Evolutionary conservation across 2,113 vertebrate genomes (phyloP), one percentile per base, ranked within the genome.

Genomic region (Osmerus mordax): DNA sequence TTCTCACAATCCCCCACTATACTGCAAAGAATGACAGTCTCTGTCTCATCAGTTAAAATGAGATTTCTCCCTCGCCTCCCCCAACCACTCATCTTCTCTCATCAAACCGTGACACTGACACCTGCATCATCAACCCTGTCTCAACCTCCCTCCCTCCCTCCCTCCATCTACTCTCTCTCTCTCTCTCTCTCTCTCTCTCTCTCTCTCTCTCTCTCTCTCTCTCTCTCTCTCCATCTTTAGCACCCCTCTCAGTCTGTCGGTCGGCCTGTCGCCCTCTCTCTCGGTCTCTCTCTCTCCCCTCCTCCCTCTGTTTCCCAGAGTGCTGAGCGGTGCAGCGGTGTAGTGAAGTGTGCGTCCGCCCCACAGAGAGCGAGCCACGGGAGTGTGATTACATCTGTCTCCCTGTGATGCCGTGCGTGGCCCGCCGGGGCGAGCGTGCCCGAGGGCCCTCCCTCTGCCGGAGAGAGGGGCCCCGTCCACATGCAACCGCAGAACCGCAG

Each of bases 131-230:
- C 16, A 19, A 4, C 55, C 16, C 55, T 19, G 1, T n/a, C 55
- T 56, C 55, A n/a, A n/a, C 4, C 3, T 5, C 61, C 32, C 23
- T 53, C 52, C 4, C 3, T 5, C 61, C 32, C 23, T 53, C 52
- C 19, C 21, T 16, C 65, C 53, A 13, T 16, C 21, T 21, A 53
- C 41, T 21, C 71, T 63, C 82, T 77, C 67, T 78, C 74, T 51
- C 47, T 21, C 16, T 4, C 19, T 13, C 65, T 51, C 69, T 21
- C 53, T 76, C 61, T 64, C 32, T 32, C 53, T 56, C 51, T 80
- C 54, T 60, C 51, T 77, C 32, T 64, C 59, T 2, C 66, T 2
- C 4, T 25, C 36, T 16, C 32, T n/a, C 32, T n/a, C 32, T 7
- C 15, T n/a, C 16, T 65, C 12, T 65, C 63, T 65, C 63, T 41